Evolutionary conservation across 2,888 invertebrate genomes (phyloP).

Genomic region (Hyposoter dolosus): DNA sequence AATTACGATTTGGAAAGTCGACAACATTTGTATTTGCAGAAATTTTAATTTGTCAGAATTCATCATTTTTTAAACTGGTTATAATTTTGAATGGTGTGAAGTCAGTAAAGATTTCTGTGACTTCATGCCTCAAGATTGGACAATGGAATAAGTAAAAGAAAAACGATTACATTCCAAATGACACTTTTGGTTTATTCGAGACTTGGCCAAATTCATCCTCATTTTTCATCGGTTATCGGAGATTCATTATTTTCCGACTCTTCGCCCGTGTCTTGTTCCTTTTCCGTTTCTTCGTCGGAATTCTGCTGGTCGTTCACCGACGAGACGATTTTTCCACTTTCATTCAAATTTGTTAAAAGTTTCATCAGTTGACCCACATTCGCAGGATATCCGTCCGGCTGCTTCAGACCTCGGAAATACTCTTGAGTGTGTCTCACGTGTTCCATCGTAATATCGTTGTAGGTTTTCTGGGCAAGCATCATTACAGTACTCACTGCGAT

Average conservation of each 20-base stretch:
- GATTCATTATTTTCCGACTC: conserved; percentile 5
- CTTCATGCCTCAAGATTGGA: not conserved
- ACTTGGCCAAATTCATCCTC: not conserved
- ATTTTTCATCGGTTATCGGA: not conserved
- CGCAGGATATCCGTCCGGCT: conserved; percentile 66
- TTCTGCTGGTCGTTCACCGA: conserved; percentile 1
- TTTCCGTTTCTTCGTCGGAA: conserved; percentile 7
- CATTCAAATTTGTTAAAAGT: conserved; percentile 60
- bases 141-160: not conserved
- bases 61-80: not conserved
- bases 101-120: conserved; percentile 31
- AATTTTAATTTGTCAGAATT: conserved; percentile 16
- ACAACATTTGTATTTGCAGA: not conserved
- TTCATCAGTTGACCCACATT: conserved; percentile 68
- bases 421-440: conserved; percentile 68
- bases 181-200: not conserved
- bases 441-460: conserved; percentile 68
- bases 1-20: not conserved
- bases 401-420: conserved; percentile 67
- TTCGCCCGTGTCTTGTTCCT: conserved; percentile 5
- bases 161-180: not conserved
- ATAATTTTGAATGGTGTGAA: conserved; percentile 47
- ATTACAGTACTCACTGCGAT: conserved; percentile 71
- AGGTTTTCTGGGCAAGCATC: conserved; percentile 67
- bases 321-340: conserved; percentile 54